Evolutionary conservation across 1,140 invertebrate species (phyloP).

Genomic region (Fopius arisanus): DNA sequence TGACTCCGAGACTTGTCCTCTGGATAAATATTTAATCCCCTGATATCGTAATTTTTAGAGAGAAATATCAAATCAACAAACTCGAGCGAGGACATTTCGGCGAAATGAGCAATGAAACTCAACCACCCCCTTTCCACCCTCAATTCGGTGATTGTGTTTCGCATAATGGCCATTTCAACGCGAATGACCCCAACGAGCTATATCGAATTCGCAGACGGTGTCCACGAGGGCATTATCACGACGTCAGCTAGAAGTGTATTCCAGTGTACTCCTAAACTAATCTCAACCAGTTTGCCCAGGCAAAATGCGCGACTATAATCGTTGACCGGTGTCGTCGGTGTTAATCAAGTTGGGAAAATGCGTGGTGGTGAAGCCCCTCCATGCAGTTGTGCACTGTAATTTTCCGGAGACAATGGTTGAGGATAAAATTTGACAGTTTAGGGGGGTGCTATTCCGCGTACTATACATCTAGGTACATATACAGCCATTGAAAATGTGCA

Average conservation of each 20-base stretch:
- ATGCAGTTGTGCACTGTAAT: neutral
- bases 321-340: slow-evolving; percentile 9
- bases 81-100: neutral
- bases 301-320: neutral
- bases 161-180: slow-evolving; percentile 14
- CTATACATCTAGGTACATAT: neutral
- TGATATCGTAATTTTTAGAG: neutral
- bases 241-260: slow-evolving; percentile 10
- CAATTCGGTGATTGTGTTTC: neutral
- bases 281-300: slow-evolving; percentile 1
- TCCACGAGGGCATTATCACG: slow-evolving; percentile 12
- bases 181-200: slow-evolving; percentile 1
- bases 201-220: slow-evolving; percentile 6
- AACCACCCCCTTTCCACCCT: neutral
- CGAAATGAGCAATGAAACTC: slow-evolving; percentile 9
- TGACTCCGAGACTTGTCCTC: no score
- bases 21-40: neutral
- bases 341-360: slow-evolving; percentile 53
- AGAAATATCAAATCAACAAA: neutral
- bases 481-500: neutral
- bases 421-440: neutral
- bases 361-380: slow-evolving; percentile 38
- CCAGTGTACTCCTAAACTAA: slow-evolving; percentile 15
- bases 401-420: neutral
- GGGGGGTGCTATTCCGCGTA: neutral